Conservation (phyloP, 2,888 invertebrate genomes). For the Marronus borbonicus region DNA sequence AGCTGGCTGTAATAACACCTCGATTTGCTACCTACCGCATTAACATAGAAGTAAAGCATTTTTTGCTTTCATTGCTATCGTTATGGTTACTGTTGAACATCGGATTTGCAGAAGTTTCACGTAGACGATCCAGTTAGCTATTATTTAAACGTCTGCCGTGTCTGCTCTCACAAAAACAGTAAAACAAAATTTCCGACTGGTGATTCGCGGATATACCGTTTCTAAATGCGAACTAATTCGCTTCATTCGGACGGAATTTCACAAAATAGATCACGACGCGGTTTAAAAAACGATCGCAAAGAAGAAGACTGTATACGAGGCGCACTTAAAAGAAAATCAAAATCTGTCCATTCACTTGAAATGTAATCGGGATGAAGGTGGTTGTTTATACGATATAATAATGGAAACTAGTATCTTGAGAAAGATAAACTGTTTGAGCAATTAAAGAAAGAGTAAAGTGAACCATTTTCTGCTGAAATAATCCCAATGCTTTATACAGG, state of each 20-base stretch:
- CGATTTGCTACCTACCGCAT: neutral
- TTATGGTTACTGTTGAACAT: neutral
- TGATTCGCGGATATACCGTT: constrained; percentile 33
- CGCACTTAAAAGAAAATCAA: neutral
- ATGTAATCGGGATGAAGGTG: too few relatives aligned
- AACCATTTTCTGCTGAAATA: too few relatives aligned
- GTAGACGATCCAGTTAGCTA: constrained; percentile 30
- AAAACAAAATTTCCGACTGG: constrained; percentile 16
- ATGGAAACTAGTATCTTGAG: too few relatives aligned
- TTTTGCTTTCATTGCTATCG: constrained; percentile 4
- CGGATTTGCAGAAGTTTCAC: constrained; percentile 21
- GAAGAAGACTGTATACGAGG: constrained; percentile 6
- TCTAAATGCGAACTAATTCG: constrained; percentile 36
- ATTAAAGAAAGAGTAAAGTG: too few relatives aligned
- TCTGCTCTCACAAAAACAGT: constrained; percentile 6
- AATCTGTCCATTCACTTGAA: neutral
- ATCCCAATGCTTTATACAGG: too few relatives aligned
- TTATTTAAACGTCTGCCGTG: constrained; percentile 17
- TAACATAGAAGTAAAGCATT: constrained; percentile 3
- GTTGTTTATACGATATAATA: too few relatives aligned
- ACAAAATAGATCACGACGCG: constrained; percentile 22
- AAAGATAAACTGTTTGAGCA: too few relatives aligned
- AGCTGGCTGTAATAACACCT: neutral
- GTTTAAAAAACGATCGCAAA: neutral
- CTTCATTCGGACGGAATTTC: constrained; percentile 33